Evolutionary conservation across 2,888 invertebrate species (phyloP).

Genomic region (Laothoe populi): DNA sequence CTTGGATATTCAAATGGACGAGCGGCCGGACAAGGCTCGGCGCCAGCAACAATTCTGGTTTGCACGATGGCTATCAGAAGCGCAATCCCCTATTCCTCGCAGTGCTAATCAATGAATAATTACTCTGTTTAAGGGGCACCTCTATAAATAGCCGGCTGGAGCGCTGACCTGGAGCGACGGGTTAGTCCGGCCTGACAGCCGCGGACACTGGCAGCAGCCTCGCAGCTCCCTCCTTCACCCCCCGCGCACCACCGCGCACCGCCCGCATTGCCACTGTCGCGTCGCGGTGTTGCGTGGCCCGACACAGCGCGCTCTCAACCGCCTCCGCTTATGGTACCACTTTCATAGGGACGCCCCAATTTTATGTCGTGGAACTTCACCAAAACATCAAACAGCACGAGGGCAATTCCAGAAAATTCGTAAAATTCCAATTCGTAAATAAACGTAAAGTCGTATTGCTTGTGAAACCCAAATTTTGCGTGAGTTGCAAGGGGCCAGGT

Average conservation of each 20-base stretch:
- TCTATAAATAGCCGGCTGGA: slow-evolving; percentile 85
- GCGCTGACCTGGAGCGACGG: slow-evolving; percentile 85
- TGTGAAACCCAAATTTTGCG: too few species aligned
- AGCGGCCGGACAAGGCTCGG: slow-evolving; percentile 43
- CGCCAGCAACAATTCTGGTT: slow-evolving; percentile 80
- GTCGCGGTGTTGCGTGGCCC: slow-evolving; percentile 32
- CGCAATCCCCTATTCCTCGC: slow-evolving; percentile 84
- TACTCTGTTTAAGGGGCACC: slow-evolving; percentile 85
- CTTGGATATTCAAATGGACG: slow-evolving; percentile 22
- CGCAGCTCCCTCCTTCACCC: slow-evolving; percentile 55
- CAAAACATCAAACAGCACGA: neutral
- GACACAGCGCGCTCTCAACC: slow-evolving; percentile 33
- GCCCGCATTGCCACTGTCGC: slow-evolving; percentile 39
- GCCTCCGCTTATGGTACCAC: slow-evolving; percentile 44
- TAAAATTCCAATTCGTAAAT: too few species aligned
- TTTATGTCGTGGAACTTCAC: neutral
- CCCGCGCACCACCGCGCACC: slow-evolving; percentile 40
- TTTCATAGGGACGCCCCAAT: slow-evolving; percentile 25
- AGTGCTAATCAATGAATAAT: slow-evolving; percentile 85
- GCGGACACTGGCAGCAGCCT: slow-evolving; percentile 77
- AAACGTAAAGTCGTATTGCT: too few species aligned
- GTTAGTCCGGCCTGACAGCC: slow-evolving; percentile 83
- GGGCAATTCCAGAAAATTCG: neutral
- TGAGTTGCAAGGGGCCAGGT: too few species aligned
- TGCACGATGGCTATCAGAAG: slow-evolving; percentile 83